Base-by-base conservation (phyloP, 2,888 invertebrate genomes). In the Volucella zonaria region DNA sequence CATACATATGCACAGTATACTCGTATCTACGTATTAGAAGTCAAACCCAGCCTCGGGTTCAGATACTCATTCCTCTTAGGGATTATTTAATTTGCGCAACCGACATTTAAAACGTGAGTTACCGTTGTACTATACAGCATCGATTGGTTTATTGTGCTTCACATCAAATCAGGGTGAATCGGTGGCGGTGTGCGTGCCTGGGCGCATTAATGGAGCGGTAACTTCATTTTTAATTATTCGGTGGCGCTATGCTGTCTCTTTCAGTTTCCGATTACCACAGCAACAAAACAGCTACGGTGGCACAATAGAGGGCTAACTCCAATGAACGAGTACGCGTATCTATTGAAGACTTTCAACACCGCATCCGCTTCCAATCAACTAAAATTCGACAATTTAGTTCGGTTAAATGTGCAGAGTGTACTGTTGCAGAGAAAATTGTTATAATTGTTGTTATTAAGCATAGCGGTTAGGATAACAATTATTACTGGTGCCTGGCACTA, bases 161-260 rank as follows among this genome's bases (percentile, higher is more conserved):
- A 54, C 62, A 42, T 67, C 76, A 81, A 81, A 76, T 81, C 76
- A 81, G 77, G 76, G 83, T 76, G 71, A 76, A 80, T 76, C 67
- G 66, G 62, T 62, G 66, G 71, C 62, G 23, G 31, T 31, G 85
- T 85, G 85, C 85, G 85, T 85, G 81, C 77, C 52, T 73, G 81
- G 68, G 67, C 66, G 68, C 76, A 85, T 85, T 81, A 85, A 85
- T 85, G 67, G 81, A 77, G 76, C 68, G 85, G 81, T 77, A 85
- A 85, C 76, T 81, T 85, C 42, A 68, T 85, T 85, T 85, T 85
- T 85, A 85, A 81, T 85, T 76, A 85, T 85, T 81, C 76, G 62
- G 73, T 64, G 71, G 71, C 68, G 58, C 76, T 52, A 59, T 52
- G 56, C 54, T 43, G 61, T 66, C 70, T 58, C 68, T 18, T 40